Evolutionary conservation across 2,888 invertebrate genomes (phyloP).

Genomic region (Neoscelio sp.): DNA sequence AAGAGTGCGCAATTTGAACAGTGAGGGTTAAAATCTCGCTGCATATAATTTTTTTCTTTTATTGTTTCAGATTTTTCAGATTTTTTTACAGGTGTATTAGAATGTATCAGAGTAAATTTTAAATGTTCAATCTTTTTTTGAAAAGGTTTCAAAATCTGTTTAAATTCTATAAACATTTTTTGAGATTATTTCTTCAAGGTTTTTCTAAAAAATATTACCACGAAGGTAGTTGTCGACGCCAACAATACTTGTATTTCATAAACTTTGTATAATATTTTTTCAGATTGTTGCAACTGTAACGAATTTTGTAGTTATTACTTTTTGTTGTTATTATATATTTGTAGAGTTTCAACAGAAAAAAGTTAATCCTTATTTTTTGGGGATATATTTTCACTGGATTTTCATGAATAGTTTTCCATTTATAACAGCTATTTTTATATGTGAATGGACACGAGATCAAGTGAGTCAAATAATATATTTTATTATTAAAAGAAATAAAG

Average conservation of each 20-base stretch:
- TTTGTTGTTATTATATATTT: conserved; percentile 50
- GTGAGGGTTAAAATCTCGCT: too few species aligned
- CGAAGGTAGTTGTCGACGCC: too few species aligned
- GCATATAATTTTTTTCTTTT: too few species aligned
- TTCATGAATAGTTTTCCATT: conserved; percentile 40
- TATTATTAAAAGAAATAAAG: not conserved
- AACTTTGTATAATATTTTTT: conserved; percentile 10
- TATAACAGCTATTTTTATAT: conserved; percentile 8
- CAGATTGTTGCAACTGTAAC: conserved; percentile 31
- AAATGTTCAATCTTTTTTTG: too few species aligned
- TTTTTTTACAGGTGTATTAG: too few species aligned
- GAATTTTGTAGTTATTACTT: conserved; percentile 29
- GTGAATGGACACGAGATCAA: conserved; percentile 35
- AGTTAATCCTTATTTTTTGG: conserved; percentile 15
- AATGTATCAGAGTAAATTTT: too few species aligned
- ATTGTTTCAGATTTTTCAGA: too few species aligned
- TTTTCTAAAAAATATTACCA: too few species aligned
- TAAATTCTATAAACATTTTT: too few species aligned
- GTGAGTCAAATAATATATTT: conserved; percentile 14
- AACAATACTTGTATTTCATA: not conserved
- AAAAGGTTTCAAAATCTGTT: too few species aligned
- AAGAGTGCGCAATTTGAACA: too few species aligned
- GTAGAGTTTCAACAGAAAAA: conserved; percentile 19
- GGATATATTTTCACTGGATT: conserved; percentile 32
- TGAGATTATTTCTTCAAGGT: too few species aligned